Conservation (phyloP, 2,888 invertebrate species). For the Pheosia gnoma region DNA sequence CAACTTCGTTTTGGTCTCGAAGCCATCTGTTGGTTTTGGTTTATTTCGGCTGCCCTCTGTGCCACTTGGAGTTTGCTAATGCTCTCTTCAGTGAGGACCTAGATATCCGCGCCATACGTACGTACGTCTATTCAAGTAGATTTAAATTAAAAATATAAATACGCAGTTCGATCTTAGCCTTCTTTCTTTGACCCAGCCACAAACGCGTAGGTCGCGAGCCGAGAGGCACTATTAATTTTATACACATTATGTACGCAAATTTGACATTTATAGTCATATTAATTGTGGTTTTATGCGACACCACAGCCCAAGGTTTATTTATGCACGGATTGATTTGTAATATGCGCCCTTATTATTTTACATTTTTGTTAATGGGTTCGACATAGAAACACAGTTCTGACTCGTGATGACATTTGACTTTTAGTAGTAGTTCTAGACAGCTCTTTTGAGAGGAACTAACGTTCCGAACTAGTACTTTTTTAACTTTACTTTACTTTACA, state of each 20-base stretch:
- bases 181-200: not conserved
- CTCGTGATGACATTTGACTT: not conserved
- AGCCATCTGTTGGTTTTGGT: too few species aligned
- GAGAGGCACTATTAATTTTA: conserved; percentile 18
- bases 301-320: conserved; percentile 52
- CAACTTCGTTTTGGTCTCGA: too few species aligned
- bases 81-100: too few species aligned
- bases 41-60: too few species aligned
- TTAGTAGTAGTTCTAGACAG: too few species aligned
- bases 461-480: too few species aligned
- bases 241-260: conserved; percentile 40
- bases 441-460: too few species aligned
- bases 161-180: not conserved
- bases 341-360: conserved; percentile 41
- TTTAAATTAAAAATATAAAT: not conserved
- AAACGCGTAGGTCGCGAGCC: conserved; percentile 6
- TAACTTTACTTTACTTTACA: too few species aligned
- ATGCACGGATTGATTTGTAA: conserved; percentile 50
- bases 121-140: not conserved
- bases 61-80: too few species aligned
- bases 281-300: conserved; percentile 51
- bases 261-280: conserved; percentile 49
- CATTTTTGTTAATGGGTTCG: conserved; percentile 27
- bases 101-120: too few species aligned
- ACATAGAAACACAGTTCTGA: conserved; percentile 32